Evolutionary conservation across 2,888 invertebrate genomes (phyloP), one percentile per base, ranked within the genome.

Genomic region (Cosmopolites sordidus): DNA sequence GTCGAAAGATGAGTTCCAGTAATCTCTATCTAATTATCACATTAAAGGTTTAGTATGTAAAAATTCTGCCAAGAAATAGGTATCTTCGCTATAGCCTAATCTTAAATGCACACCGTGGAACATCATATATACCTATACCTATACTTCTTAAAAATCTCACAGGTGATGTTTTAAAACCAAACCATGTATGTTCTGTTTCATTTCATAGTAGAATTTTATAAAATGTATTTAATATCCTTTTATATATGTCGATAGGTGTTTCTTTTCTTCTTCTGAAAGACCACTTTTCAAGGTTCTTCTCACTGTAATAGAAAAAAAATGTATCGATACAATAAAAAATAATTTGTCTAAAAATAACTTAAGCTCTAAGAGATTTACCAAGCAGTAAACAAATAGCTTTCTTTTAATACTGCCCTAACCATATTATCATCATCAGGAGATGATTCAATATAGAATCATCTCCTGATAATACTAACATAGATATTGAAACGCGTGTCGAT

Each of bases 241-340:
- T 69, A 85, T 85, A 75, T 83, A 81, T 61, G 85, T 82, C 66
- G 86, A 84, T 64, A 87, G 81, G 72, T 86, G 83, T 72, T 84
- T 85, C 73, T 87, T 83, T 73, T 89, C 89, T 73, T 89, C 89
- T 69, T 87, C 87, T 58, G 86, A 85, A 65, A 90, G 78, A 62
- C 89, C 89, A 73, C 86, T 87, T 71, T 87, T 87, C 67, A 89
- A 76, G 58, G 89, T 89, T 74, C 89, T 81, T 73, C 89, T 81
- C 76, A 90, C 89, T 89, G 77, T 41, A 80, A 80, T 62, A 53
- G 47, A 52, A 47, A 54, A 48, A 43, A 40, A n/a, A n/a, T n/a
- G n/a, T n/a, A n/a, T n/a, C n/a, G n/a, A n/a, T n/a, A n/a, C n/a
- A n/a, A n/a, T n/a, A n/a, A n/a, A n/a, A n/a, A n/a, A n/a, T n/a